Evolutionary conservation across 2,797 vertebrate species (phyloP).

Genomic region (Pipistrellus nathusii): DNA sequence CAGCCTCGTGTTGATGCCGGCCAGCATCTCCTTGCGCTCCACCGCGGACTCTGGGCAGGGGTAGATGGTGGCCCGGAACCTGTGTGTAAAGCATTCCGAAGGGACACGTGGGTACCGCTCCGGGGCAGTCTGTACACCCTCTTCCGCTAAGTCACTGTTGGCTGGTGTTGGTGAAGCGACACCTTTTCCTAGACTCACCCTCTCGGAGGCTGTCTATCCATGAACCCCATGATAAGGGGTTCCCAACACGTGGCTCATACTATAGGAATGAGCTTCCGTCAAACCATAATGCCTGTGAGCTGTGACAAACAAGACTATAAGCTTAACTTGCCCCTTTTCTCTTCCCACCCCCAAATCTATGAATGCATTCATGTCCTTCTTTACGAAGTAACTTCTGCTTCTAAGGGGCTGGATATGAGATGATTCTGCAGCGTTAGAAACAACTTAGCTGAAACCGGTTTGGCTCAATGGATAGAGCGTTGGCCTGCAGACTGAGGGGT

Average conservation of each 20-base stretch:
- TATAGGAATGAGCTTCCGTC: neutral
- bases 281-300: neutral
- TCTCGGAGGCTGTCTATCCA: neutral
- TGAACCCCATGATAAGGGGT: neutral
- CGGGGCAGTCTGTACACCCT: rapidly evolving
- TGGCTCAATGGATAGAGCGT: no score
- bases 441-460: no score
- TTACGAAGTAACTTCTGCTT: neutral
- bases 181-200: neutral
- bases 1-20: slow-evolving; percentile 87
- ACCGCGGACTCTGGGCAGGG: slow-evolving; percentile 88
- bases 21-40: slow-evolving; percentile 88
- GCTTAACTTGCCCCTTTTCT: neutral
- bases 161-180: neutral
- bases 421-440: neutral
- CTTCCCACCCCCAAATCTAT: neutral
- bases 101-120: neutral
- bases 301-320: neutral
- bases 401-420: neutral
- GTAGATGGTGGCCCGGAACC: slow-evolving; percentile 90
- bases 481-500: no score
- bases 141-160: neutral
- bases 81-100: slow-evolving; percentile 62
- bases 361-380: neutral
- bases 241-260: neutral